Evolutionary conservation across 1,140 invertebrate species (phyloP), one percentile per base, ranked within the genome.

Genomic region (Hormaphis cornu): DNA sequence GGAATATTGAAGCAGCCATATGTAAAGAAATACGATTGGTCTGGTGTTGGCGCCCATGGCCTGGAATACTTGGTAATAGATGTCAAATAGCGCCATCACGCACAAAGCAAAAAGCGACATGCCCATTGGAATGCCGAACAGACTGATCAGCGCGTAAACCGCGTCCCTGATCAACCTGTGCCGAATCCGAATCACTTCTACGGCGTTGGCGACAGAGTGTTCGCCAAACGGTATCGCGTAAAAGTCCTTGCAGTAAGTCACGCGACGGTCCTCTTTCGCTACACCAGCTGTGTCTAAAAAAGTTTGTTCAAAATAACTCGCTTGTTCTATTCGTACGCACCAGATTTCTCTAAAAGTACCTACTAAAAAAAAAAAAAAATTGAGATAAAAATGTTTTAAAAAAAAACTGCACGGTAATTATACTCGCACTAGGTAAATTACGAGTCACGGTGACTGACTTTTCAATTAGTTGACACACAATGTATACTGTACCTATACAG

Each of bases 11-110:
- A 61, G 20, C 16, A 42, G 5, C 56, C 56, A 61, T 14, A 22
- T 40, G 22, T 61, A 61, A 42, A 61, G 24, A n/a, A 44, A 61
- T 22, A 61, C n/a, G 9, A 28, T 10, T 2, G 56, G 6, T 24
- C 37, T 61, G 1, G 56, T 42, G 9, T 7, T 3, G 16, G 56
- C 8, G 9, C 37, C 56, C 22, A 26, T 61, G 0, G 24, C 24
- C 5, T 16, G n/a, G 22, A 28, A 44, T 7, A 40, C 37, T 26
- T 61, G 18, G 9, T 26, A 40, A n/a, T 61, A 61, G 18, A 61
- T 61, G 40, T 61, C 56, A 12, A 61, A 61, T n/a, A 61, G 9
- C n/a, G 37, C 18, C 56, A 61, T 44, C 4, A 40, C 56, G 16
- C 56, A 44, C 12, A 28, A n/a, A 14, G 10, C 20, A 6, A 37